phyloP scores from a whole-genome alignment of 2,113 vertebrate genomes.

The Dipodomys stephensi region DNA sequence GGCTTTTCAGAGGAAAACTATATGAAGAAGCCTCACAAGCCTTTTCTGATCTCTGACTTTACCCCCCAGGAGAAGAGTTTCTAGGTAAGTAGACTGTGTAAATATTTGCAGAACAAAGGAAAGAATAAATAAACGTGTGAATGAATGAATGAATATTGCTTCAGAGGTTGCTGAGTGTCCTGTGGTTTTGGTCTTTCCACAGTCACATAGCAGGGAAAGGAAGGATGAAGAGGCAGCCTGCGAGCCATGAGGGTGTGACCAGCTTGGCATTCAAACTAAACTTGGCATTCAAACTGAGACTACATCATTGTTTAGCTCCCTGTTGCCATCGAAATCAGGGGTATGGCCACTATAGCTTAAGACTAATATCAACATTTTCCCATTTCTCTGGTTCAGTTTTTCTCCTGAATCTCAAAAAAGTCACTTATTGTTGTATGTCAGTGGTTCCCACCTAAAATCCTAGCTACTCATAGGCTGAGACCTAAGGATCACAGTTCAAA shows the following conservation, averaged over 20 bases:
- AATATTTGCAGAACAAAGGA: constrained; percentile 68
- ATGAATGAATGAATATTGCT: constrained; percentile 55
- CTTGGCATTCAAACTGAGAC: background rate
- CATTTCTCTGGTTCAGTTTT: constrained; percentile 10
- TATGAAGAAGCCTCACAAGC: background rate
- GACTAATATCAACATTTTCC: constrained; percentile 22
- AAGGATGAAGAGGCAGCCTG: background rate
- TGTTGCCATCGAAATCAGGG: constrained; percentile 24
- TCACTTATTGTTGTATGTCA: background rate
- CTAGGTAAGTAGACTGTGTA: constrained; percentile 48
- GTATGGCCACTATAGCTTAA: constrained; percentile 3
- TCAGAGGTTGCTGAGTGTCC: constrained; percentile 5
- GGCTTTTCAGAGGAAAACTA: background rate
- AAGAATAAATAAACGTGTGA: constrained; percentile 52
- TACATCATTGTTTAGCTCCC: constrained; percentile 51
- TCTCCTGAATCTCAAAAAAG: constrained; percentile 32
- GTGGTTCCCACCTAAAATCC: too few species aligned
- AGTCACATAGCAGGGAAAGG: constrained; percentile 53
- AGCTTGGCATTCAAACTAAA: background rate
- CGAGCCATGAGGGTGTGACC: constrained; percentile 8
- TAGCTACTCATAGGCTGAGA: too few species aligned
- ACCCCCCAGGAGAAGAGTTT: background rate
- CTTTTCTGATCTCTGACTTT: constrained; percentile 47
- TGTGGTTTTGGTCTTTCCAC: constrained; percentile 72
- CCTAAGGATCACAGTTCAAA: too few species aligned